Conservation (phyloP, 2,113 vertebrate genomes). For the Cyanocitta stelleri region DNA sequence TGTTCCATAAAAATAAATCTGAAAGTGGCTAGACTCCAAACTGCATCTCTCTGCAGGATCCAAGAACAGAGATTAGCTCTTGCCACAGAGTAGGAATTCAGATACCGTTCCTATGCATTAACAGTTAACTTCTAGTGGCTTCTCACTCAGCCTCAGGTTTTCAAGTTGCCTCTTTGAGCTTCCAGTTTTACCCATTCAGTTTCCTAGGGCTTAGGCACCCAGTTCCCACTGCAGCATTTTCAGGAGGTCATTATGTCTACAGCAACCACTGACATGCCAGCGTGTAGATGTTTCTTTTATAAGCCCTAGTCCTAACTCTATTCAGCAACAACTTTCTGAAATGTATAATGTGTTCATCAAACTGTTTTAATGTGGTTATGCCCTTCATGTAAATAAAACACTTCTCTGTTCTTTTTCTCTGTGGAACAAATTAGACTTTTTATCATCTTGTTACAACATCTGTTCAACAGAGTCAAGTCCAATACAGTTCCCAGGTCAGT, state of each 20-base stretch:
- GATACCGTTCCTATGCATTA: not conserved
- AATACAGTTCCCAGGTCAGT: slow-evolving; percentile 16
- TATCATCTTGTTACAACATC: slow-evolving; percentile 35
- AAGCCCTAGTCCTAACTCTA: not conserved
- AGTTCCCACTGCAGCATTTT: not conserved
- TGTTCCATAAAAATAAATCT: not conserved
- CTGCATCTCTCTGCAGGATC: not conserved
- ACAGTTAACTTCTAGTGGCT: not conserved
- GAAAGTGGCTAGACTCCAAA: not conserved
- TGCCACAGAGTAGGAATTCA: not conserved
- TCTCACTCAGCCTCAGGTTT: not conserved
- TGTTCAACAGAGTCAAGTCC: slow-evolving; percentile 19
- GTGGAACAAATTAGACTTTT: slow-evolving; percentile 2
- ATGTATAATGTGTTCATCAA: not conserved
- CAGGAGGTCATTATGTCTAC: not conserved
- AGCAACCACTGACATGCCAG: not conserved
- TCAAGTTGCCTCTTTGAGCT: not conserved
- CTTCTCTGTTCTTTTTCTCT: not conserved
- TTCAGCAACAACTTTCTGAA: not conserved
- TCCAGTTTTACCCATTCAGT: not conserved
- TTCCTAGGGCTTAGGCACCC: not conserved
- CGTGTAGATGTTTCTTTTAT: not conserved
- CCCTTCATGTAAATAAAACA: slow-evolving; percentile 24
- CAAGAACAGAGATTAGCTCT: not conserved
- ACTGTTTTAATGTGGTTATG: not conserved